Conservation (phyloP, 2,888 invertebrate species). For the Drosophila borborema region DNA sequence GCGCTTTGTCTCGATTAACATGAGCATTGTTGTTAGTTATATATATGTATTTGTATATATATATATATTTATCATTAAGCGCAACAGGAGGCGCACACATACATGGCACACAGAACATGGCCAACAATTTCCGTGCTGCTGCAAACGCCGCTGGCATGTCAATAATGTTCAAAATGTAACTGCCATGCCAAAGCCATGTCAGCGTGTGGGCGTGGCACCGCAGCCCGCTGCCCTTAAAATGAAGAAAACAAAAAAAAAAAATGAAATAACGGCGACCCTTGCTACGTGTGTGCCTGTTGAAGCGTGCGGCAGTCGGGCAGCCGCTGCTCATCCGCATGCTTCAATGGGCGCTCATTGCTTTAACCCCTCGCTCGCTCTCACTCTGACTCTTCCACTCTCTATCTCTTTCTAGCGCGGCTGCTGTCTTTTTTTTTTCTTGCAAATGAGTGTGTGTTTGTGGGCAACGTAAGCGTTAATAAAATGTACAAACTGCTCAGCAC, state of each 20-base stretch:
- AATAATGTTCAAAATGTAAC: conserved; percentile 77
- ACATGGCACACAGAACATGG: conserved; percentile 27
- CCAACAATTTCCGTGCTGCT: conserved; percentile 66
- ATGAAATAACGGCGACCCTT: conserved; percentile 9
- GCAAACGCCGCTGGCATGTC: conserved; percentile 76
- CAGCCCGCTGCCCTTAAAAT: background rate
- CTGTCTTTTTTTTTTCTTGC: conserved; percentile 2
- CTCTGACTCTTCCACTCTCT: background rate
- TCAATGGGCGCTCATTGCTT: conserved; percentile 59
- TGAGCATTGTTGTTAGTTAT: conserved; percentile 54
- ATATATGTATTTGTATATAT: background rate
- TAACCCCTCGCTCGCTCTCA: background rate
- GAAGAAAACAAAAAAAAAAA: background rate
- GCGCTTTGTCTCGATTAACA: conserved; percentile 80
- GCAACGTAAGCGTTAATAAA: conserved; percentile 61
- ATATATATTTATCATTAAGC: conserved; percentile 70
- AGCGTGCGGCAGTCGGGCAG: conserved; percentile 58
- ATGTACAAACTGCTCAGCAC: conserved; percentile 47
- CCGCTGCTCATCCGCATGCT: conserved; percentile 69
- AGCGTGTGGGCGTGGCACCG: conserved; percentile 41
- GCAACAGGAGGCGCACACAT: conserved; percentile 64
- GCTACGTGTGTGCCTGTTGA: conserved; percentile 60
- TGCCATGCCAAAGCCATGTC: conserved; percentile 49
- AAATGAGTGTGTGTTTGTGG: conserved; percentile 18
- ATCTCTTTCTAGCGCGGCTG: conserved; percentile 7